These are phyloP conservation scores for Deilephila elpenor DNA, from an alignment of 2,888 invertebrate species.

Conservation along the genomic window DNA sequence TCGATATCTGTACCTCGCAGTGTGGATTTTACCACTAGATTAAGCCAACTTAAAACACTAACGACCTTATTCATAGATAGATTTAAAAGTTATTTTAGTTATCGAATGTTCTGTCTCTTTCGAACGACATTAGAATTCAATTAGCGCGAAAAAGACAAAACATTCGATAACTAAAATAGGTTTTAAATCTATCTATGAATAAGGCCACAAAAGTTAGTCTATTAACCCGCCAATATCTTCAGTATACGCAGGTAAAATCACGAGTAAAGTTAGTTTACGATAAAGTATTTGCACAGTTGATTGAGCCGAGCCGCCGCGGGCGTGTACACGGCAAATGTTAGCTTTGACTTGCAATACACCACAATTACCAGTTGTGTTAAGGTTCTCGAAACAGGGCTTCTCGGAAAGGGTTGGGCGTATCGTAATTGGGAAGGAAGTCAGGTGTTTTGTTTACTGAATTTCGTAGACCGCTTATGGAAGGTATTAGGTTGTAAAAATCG, in stretches of 20 bases:
- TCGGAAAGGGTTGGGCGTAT: conserved; percentile 5
- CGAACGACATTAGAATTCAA: too few relatives aligned
- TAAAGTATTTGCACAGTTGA: conserved; percentile 19
- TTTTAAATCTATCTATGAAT: too few relatives aligned
- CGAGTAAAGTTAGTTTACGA: not conserved
- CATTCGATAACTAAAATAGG: too few relatives aligned
- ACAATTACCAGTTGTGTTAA: not conserved
- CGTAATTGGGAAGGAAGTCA: not conserved
- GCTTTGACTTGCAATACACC: conserved; percentile 18
- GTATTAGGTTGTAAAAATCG: too few relatives aligned
- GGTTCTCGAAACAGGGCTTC: not conserved
- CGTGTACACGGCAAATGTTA: conserved; percentile 28
- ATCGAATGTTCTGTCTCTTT: too few relatives aligned
- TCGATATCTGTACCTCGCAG: too few relatives aligned
- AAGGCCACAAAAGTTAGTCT: too few relatives aligned
- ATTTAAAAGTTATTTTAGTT: too few relatives aligned
- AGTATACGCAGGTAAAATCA: not conserved
- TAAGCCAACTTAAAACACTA: too few relatives aligned
- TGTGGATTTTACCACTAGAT: too few relatives aligned
- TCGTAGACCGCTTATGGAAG: not conserved
- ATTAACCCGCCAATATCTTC: not conserved
- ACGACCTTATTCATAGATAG: too few relatives aligned
- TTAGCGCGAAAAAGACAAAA: too few relatives aligned
- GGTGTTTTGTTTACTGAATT: not conserved
- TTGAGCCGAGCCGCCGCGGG: conserved; percentile 2